These are phyloP conservation scores for Metaphire vulgaris DNA, from an alignment of 1,140 invertebrate species.

Conservation along the genomic window DNA sequence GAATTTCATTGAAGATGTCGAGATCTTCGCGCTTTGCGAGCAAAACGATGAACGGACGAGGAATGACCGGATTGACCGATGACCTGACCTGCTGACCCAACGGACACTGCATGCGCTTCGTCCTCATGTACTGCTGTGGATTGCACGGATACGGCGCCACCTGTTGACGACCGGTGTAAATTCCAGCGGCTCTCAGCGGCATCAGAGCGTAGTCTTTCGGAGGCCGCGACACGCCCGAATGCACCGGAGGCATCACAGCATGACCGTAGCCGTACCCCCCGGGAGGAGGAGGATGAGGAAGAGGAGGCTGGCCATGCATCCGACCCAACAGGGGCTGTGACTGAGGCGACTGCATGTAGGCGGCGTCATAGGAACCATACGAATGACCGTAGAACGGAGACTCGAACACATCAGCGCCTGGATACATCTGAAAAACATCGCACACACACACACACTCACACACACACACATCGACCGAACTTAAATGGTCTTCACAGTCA, in stretches of 20 bases:
- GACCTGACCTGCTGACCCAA: not conserved
- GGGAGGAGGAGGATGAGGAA: too few species aligned
- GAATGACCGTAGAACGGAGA: not conserved
- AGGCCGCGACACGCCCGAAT: not conserved
- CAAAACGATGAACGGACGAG: too few species aligned
- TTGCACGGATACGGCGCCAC: not conserved
- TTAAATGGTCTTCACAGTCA: too few species aligned
- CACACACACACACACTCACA: too few species aligned
- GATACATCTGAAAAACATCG: not conserved
- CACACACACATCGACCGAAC: too few species aligned
- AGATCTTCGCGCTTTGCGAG: too few species aligned
- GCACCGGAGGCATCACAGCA: not conserved
- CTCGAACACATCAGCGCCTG: not conserved
- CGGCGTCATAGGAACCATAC: not conserved
- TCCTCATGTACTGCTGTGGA: not conserved
- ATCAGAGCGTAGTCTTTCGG: not conserved
- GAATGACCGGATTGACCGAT: too few species aligned
- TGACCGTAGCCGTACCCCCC: not conserved
- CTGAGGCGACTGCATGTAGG: not conserved
- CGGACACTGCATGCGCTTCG: not conserved
- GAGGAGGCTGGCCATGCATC: not conserved
- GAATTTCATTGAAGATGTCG: too few species aligned
- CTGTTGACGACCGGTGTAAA: not conserved
- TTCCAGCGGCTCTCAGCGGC: not conserved
- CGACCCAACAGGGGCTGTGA: not conserved